Base-by-base conservation (phyloP, 2,113 vertebrate genomes). In the Melanotaenia duboulayi region DNA sequence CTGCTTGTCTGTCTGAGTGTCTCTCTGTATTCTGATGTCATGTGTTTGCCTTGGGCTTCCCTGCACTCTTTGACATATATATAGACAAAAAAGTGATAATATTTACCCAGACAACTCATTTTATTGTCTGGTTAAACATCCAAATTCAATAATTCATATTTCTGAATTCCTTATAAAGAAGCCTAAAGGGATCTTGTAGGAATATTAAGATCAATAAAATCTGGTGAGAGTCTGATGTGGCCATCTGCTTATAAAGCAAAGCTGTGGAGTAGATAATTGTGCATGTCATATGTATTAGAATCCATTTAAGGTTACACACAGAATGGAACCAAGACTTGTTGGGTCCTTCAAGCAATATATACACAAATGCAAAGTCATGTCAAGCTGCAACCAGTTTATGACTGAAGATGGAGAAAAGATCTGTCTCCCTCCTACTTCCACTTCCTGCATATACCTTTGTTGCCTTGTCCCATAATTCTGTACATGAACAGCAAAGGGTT, bases 21-120 rank as follows among this genome's bases (percentile, higher is more conserved):
- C 44, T 65, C 19, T 75, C 28, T 71, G 59, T 51, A 23, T 68
- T 71, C 81, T 90, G 85, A 90, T 82, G 80, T 91, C 79, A 93
- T 90, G 71, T 92, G 81, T 92, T 91, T 92, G 52, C 56, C 17
- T 91, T 92, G 82, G 87, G 66, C 68, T 60, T 54, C 70, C 62
- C 64, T 54, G 17, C 58, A 55, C 70, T 54, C 66, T 65, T 50
- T 83, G 89, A 89, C 89, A 87, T 76, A 67, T 81, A 82, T 87
- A 86, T 87, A 79, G 66, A 48, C 60, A 63, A 65, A 79, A 61
- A 72, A 76, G 74, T 64, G 81, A 91, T 82, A 78, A 77, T 91
- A 76, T 90, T 91, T 90, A 83, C 56, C 80, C 80, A 90, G 85
- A 74, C 67, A 84, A 65, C 28, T 91, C 76, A 74, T 75, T 82